Evolutionary conservation across 1,140 invertebrate species (phyloP), one percentile per base, ranked within the genome.

Genomic region (Drosophila miranda): DNA sequence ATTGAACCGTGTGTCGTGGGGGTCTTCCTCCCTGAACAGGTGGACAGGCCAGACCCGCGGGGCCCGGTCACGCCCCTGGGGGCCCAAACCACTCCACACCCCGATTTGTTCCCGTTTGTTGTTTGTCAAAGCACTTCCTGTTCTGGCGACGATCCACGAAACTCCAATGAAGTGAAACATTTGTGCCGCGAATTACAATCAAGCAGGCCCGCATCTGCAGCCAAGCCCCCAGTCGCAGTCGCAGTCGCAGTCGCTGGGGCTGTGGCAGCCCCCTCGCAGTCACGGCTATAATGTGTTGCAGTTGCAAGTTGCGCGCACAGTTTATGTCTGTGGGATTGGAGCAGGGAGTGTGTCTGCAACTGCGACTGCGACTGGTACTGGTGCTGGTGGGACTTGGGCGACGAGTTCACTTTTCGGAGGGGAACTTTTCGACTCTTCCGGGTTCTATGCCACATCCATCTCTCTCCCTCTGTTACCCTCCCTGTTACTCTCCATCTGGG

Each of bases 131-230:
- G 80, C 72, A 88, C 84, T 89, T 87, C 83, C 83, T 87, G 78
- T 76, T 43, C 41, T 30, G 53, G 28, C 75, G 55, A 59, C 71
- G 54, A 64, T 54, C 68, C 70, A 82, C 75, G 75, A 82, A 87
- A 87, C 74, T 82, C 83, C 78, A 87, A 87, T 87, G 82, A 87
- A 87, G 82, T 78, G 78, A 87, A 87, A 76, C 82, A 83, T 82
- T 87, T 87, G 82, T 87, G 82, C 78, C 55, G 82, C 82, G 82
- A 87, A 87, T 87, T 78, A 87, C 75, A 87, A 87, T 75, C 55
- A 74, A 75, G 16, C 51, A 51, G 41, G 61, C 78, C 78, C 78
- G 78, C 78, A 81, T 80, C 68, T 66, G 73, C 57, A 56, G 42
- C 70, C 70, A 28, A 72, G 23, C n/a, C 64, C 14, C 54, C 56